These are phyloP conservation scores for Tenebrio molitor DNA, from an alignment of 1,140 invertebrate genomes.

Conservation along the genomic window DNA sequence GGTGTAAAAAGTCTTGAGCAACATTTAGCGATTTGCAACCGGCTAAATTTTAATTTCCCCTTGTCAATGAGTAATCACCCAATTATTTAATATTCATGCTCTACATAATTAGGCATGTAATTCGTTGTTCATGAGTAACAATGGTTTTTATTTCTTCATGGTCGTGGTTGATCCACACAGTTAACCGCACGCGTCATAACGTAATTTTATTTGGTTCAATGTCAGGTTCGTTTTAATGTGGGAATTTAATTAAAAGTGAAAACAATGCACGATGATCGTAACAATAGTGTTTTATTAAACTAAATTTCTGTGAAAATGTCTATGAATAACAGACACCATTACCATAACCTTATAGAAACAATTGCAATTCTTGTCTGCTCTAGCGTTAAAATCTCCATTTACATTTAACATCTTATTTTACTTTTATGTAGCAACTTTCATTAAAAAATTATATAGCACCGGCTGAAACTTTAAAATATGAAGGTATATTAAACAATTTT, in stretches of 20 bases:
- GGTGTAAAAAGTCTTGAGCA: background rate
- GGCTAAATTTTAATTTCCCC: constrained; percentile 28
- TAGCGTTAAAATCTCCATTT: constrained; percentile 41
- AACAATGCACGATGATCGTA: constrained; percentile 59
- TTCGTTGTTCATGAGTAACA: constrained; percentile 52
- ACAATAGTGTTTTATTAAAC: constrained; percentile 51
- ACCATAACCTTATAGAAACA: constrained; percentile 11
- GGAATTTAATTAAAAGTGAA: constrained; percentile 62
- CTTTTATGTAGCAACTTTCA: too few relatives aligned
- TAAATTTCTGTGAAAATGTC: constrained; percentile 51
- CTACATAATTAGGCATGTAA: constrained; percentile 56
- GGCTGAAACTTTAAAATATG: background rate
- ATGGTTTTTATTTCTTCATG: constrained; percentile 58
- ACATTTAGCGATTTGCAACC: constrained; percentile 19
- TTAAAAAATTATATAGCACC: too few relatives aligned
- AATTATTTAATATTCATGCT: constrained; percentile 52
- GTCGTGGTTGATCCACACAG: constrained; percentile 57
- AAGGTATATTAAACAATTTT: too few relatives aligned
- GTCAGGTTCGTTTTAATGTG: constrained; percentile 60
- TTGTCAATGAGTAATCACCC: constrained; percentile 35
- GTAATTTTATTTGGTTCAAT: constrained; percentile 64
- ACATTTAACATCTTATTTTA: too few relatives aligned
- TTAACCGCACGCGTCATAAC: constrained; percentile 57
- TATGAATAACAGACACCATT: constrained; percentile 44
- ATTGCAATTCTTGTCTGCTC: constrained; percentile 29